phyloP scores from a whole-genome alignment of 2,113 vertebrate species.

The Antigone vipio region DNA sequence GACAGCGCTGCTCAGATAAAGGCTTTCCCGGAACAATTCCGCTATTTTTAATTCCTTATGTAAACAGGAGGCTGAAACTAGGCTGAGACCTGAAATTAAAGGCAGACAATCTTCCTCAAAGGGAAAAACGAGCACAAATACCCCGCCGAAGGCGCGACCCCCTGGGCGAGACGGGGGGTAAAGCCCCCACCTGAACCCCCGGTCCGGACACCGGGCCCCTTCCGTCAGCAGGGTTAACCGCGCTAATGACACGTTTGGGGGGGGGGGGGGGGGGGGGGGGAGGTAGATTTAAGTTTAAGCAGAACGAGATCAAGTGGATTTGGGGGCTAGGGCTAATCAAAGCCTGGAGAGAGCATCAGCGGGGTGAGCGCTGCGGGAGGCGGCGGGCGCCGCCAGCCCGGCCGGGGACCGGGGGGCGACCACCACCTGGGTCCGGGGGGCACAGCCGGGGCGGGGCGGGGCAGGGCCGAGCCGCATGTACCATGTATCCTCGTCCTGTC shows the following conservation, averaged over 20 bases:
- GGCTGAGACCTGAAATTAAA: background rate
- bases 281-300: background rate
- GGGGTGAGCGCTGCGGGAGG: background rate
- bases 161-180: no score
- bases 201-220: background rate
- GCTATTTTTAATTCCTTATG: constrained; percentile 46
- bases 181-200: background rate
- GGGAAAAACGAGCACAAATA: rapidly evolving
- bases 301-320: background rate
- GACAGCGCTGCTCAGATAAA: background rate
- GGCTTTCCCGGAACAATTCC: background rate
- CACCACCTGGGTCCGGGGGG: background rate
- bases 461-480: constrained; percentile 36
- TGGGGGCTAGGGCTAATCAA: background rate
- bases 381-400: background rate
- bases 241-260: background rate
- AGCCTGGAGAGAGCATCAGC: background rate
- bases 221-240: no score
- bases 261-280: no score
- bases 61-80: constrained; percentile 16
- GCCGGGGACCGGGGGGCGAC: no score
- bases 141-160: background rate
- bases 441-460: background rate
- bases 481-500: constrained; percentile 87
- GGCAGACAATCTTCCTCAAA: background rate